Percentiles rank a stretch among this genome's conserved stretches.
Evolutionary conservation across 35 echinoderm and acorn worm species (phyloP).

Genomic region (Ophiothrix spiculata): DNA sequence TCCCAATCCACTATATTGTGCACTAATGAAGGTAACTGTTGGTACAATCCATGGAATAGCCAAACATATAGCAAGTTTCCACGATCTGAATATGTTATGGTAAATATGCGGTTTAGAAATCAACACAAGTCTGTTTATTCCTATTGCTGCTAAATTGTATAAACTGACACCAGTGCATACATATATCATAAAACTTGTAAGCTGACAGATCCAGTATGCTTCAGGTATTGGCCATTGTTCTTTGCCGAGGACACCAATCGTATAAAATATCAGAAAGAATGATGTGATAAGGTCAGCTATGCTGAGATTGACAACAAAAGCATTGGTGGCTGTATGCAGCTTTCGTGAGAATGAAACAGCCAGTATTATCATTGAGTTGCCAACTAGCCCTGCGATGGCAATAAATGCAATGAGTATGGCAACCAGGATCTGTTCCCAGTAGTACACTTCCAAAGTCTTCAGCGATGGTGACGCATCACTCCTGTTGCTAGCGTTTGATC

Average conservation of each 20-base stretch:
- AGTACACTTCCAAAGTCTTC: constrained; percentile 2
- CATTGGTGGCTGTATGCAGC: constrained; percentile 45
- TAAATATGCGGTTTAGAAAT: constrained; percentile 23
- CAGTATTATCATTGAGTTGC: constrained; percentile 50
- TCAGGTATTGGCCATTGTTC: neutral
- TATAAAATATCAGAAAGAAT: constrained; percentile 18
- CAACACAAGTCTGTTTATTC: constrained; percentile 43
- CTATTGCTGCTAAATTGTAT: constrained; percentile 44
- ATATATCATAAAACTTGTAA: constrained; percentile 21
- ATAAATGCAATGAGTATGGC: neutral
- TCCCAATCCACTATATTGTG: neutral
- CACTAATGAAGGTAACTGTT: neutral
- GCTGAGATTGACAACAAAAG: constrained; percentile 54
- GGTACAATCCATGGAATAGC: constrained; percentile 1
- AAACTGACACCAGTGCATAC: constrained; percentile 49
- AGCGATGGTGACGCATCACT: too few relatives aligned
- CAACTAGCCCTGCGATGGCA: constrained; percentile 31
- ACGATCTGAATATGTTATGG: neutral
- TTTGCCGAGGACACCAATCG: constrained; percentile 20
- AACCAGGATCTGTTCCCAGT: neutral
- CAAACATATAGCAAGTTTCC: neutral
- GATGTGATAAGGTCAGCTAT: constrained; percentile 50
- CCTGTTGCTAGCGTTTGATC: too few relatives aligned
- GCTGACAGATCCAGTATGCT: constrained; percentile 11
- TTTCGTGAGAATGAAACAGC: constrained; percentile 50